Conservation (phyloP, 2,113 vertebrate species). For the Rhipidura dahli region DNA sequence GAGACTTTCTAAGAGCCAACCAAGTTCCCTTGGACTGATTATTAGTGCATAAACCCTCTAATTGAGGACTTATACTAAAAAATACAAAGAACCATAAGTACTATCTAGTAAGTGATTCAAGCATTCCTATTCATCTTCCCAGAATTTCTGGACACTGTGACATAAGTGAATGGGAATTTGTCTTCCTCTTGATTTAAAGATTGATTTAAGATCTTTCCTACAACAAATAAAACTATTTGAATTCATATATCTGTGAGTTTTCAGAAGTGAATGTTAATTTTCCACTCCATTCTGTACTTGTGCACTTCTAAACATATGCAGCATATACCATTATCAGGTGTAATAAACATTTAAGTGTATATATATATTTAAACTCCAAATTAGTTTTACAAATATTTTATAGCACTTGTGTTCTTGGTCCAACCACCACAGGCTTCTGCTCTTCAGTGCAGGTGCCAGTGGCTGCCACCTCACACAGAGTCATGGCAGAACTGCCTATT, state of each 20-base stretch:
- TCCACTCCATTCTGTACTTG: background rate
- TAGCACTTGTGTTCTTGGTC: background rate
- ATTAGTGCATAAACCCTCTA: background rate
- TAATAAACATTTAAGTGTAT: background rate
- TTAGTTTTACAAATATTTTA: background rate
- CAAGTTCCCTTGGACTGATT: background rate
- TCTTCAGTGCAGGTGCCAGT: background rate
- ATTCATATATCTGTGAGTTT: background rate
- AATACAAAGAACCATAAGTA: background rate
- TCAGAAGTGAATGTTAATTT: background rate
- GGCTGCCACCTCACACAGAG: background rate
- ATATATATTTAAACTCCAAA: background rate
- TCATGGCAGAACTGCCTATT: background rate
- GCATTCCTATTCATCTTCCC: background rate
- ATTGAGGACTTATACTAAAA: background rate
- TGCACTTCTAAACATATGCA: background rate
- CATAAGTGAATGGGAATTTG: background rate
- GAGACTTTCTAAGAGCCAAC: background rate
- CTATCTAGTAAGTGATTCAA: background rate
- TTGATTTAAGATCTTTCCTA: background rate
- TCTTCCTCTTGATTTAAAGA: background rate
- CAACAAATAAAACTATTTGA: background rate
- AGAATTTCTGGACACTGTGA: background rate
- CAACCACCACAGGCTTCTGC: background rate
- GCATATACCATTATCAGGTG: background rate